Percentiles rank a stretch among this genome's conserved stretches.
Evolutionary conservation across 2,113 vertebrate species (phyloP).

Genomic region (Cryptoleucopteryx plumbea): DNA sequence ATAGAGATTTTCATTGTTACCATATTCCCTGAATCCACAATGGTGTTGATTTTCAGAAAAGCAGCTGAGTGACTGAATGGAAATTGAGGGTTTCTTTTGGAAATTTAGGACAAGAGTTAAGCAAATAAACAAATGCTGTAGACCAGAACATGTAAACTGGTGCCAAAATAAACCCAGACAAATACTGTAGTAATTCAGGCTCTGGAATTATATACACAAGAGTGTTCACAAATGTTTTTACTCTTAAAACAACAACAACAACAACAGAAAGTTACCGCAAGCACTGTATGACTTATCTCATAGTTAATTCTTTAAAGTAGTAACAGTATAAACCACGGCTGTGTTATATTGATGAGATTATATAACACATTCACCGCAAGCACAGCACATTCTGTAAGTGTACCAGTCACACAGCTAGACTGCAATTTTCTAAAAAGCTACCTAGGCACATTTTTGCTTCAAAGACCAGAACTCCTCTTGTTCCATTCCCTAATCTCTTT

Average conservation of each 20-base stretch:
- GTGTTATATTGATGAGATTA: background rate
- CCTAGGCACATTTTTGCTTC: background rate
- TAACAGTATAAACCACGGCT: background rate
- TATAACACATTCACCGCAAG: background rate
- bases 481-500: background rate
- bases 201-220: background rate
- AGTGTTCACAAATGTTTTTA: background rate
- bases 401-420: background rate
- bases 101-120: background rate
- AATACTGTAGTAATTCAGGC: background rate
- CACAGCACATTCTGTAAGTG: background rate
- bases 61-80: background rate
- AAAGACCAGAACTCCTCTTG: background rate
- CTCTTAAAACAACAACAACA: background rate
- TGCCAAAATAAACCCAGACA: constrained; percentile 37
- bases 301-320: background rate
- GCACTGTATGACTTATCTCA: background rate
- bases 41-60: background rate
- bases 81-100: background rate
- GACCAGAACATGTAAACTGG: background rate
- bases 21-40: background rate
- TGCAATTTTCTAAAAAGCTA: background rate
- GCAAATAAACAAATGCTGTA: constrained; percentile 33
- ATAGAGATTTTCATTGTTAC: background rate
- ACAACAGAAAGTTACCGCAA: background rate